These are phyloP conservation scores for Cheiracanthium punctorium DNA, from an alignment of 2,888 invertebrate genomes.

Conservation along the genomic window DNA sequence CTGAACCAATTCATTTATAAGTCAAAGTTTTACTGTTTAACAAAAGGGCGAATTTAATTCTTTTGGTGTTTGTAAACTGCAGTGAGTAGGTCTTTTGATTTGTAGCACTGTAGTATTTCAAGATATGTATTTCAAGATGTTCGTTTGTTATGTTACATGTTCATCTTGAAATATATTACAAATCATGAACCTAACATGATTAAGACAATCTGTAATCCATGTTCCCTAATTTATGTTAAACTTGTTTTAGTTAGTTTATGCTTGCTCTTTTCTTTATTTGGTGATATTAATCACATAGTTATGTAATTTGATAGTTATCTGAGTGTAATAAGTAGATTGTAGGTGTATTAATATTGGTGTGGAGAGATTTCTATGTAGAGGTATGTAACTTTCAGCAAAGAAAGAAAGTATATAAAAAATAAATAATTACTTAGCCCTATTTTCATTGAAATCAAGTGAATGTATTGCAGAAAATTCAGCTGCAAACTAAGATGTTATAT, in stretches of 20 bases:
- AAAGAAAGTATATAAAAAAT: too few relatives aligned
- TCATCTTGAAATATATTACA: neutral
- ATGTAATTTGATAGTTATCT: constrained; percentile 25
- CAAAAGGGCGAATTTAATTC: too few relatives aligned
- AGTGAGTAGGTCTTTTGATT: neutral
- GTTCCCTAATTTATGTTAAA: constrained; percentile 35
- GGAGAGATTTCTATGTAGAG: neutral
- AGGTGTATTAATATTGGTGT: neutral
- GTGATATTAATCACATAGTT: constrained; percentile 23
- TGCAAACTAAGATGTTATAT: too few relatives aligned
- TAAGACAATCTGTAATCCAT: constrained; percentile 56
- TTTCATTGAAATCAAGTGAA: too few relatives aligned
- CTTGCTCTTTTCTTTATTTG: constrained; percentile 52
- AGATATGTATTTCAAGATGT: neutral
- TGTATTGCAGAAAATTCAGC: too few relatives aligned
- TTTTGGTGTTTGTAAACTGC: too few relatives aligned
- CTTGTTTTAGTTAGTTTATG: constrained; percentile 42
- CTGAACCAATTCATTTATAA: too few relatives aligned
- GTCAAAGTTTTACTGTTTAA: too few relatives aligned
- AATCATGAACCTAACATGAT: constrained; percentile 11
- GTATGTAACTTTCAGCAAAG: too few relatives aligned
- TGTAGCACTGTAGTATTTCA: neutral
- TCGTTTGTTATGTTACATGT: neutral
- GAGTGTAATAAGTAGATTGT: neutral
- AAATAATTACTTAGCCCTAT: too few relatives aligned